phyloP scores from a whole-genome alignment of 2,888 invertebrate genomes.

The Drosophila gaucha region DNA sequence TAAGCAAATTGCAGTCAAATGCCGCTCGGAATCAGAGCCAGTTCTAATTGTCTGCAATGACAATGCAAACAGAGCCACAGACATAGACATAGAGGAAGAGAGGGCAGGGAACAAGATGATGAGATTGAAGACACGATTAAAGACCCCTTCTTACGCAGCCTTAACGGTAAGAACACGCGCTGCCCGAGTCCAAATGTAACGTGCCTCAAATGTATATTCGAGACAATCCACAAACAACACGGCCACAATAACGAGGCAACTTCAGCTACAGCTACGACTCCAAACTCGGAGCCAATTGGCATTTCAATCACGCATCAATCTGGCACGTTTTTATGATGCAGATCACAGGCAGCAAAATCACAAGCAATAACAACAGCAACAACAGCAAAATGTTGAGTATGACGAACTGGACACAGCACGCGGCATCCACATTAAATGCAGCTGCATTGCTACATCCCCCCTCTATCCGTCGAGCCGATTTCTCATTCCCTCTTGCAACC shows the following conservation, averaged over 20 bases:
- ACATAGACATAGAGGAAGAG: not conserved
- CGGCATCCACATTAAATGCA: conserved; percentile 46
- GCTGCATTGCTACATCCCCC: conserved; percentile 38
- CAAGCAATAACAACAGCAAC: conserved; percentile 20
- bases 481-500: conserved; percentile 15
- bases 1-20: conserved; percentile 65
- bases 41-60: conserved; percentile 70
- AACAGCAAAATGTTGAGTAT: conserved; percentile 43
- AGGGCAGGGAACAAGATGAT: not conserved
- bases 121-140: conserved; percentile 36
- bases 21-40: conserved; percentile 45
- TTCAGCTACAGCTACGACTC: conserved; percentile 30
- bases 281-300: conserved; percentile 65
- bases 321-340: conserved; percentile 84
- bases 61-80: conserved; percentile 55
- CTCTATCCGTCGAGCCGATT: not conserved
- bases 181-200: conserved; percentile 19
- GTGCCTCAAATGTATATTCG: conserved; percentile 34
- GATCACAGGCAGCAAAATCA: conserved; percentile 59
- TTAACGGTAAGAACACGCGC: conserved; percentile 69
- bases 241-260: conserved; percentile 34
- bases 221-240: conserved; percentile 12
- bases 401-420: conserved; percentile 66
- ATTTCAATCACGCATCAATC: conserved; percentile 84
- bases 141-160: conserved; percentile 39